A percentile compares a stretch with the other conserved stretches of the same genome.
These are phyloP conservation scores for Cygnus buccinator DNA, from an alignment of 2,113 vertebrate genomes.

Conservation along the genomic window DNA sequence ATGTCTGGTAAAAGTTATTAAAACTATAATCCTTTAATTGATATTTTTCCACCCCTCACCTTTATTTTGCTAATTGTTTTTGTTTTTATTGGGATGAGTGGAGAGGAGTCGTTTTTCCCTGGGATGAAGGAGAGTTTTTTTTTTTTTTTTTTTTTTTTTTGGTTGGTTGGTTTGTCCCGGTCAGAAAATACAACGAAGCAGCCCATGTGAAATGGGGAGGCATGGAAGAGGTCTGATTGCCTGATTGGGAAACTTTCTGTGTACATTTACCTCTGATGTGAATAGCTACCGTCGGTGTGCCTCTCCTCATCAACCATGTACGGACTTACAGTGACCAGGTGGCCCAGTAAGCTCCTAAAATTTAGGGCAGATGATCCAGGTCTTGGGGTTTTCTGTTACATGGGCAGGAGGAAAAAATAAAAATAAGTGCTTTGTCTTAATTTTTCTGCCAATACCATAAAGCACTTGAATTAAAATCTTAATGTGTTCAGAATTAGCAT, in stretches of 20 bases:
- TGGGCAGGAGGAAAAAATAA: not conserved
- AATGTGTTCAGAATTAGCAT: not conserved
- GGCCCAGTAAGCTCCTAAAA: not conserved
- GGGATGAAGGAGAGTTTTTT: not conserved
- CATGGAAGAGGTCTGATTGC: not conserved
- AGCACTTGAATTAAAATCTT: not conserved
- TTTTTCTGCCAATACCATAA: not conserved
- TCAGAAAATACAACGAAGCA: not conserved
- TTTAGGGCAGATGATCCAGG: not conserved
- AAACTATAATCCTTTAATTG: not conserved
- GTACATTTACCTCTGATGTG: not conserved
- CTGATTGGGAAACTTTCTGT: not conserved
- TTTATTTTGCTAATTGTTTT: not conserved
- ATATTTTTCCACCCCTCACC: not conserved
- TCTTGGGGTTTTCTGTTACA: not conserved
- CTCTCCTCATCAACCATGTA: accelerated
- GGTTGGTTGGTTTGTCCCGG: not conserved
- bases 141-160: not conserved
- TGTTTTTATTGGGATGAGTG: not conserved
- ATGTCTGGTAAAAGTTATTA: not conserved
- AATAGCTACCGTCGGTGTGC: accelerated
- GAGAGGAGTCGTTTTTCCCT: not conserved
- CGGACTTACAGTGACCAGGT: not conserved
- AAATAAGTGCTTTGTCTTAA: not conserved
- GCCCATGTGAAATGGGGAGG: not conserved